phyloP scores from a whole-genome alignment of 2,113 vertebrate species.

The Zapus hudsonius region DNA sequence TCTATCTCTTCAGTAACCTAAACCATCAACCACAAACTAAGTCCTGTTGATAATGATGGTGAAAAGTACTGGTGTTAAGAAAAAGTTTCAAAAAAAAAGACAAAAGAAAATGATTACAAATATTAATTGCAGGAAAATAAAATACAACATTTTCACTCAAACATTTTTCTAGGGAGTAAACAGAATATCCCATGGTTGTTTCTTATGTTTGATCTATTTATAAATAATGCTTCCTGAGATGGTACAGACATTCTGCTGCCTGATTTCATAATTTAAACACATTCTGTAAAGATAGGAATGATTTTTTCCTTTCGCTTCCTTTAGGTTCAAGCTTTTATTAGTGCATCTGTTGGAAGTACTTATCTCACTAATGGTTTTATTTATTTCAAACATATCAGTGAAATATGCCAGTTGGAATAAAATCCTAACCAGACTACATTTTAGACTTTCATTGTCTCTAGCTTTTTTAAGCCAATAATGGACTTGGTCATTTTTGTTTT shows the following conservation, averaged over 20 bases:
- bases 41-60: neutral
- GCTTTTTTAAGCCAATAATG: neutral
- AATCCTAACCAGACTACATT: neutral
- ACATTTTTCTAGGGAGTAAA: neutral
- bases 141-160: neutral
- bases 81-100: neutral
- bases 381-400: neutral
- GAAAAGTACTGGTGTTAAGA: neutral
- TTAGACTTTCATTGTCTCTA: neutral
- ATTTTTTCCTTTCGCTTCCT: slow-evolving; percentile 13
- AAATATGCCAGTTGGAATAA: neutral
- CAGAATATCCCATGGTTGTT: neutral
- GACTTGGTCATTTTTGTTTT: slow-evolving; percentile 25
- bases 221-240: neutral
- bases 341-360: neutral
- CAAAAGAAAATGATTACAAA: neutral
- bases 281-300: neutral
- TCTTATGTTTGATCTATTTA: neutral
- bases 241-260: neutral
- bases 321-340: slow-evolving; percentile 7
- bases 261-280: neutral
- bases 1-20: neutral
- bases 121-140: slow-evolving; percentile 26
- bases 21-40: neutral
- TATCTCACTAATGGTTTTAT: neutral